Conservation (phyloP, 2,888 invertebrate genomes). For the Rugalucina vietnamica region DNA sequence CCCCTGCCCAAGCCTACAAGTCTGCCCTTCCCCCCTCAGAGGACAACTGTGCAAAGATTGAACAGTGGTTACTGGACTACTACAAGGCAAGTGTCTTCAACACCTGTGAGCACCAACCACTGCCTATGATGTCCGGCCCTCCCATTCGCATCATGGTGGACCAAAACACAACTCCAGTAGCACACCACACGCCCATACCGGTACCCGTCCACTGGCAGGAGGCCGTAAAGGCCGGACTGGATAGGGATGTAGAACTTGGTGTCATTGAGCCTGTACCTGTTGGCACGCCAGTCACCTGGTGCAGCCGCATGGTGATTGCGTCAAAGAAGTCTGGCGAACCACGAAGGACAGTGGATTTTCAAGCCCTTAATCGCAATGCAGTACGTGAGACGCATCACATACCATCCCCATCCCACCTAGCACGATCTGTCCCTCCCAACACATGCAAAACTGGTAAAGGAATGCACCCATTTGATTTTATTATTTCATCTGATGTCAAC, state of each 20-base stretch:
- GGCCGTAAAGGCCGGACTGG: conserved; percentile 67
- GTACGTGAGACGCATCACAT: conserved; percentile 66
- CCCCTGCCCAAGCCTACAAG: too few relatives aligned
- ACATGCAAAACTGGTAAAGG: too few relatives aligned
- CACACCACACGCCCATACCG: conserved; percentile 68
- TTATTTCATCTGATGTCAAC: too few relatives aligned
- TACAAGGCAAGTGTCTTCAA: conserved; percentile 72
- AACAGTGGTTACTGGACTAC: conserved; percentile 59
- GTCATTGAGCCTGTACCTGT: conserved; percentile 67
- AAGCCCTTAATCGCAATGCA: conserved; percentile 65
- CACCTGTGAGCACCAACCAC: conserved; percentile 68
- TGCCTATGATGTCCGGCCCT: conserved; percentile 63
- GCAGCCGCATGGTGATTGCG: conserved; percentile 64
- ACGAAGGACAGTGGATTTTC: conserved; percentile 68
- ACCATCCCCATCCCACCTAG: conserved; percentile 63
- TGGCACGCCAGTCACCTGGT: conserved; percentile 69
- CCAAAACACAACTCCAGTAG: conserved; percentile 62
- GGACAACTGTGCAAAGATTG: conserved; percentile 47
- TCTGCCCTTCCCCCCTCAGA: conserved; percentile 62
- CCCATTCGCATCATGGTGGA: conserved; percentile 67
- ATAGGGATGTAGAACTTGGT: conserved; percentile 68
- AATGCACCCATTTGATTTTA: too few relatives aligned
- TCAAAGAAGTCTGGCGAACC: conserved; percentile 65
- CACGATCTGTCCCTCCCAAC: too few relatives aligned
- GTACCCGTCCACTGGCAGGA: conserved; percentile 72